These are phyloP conservation scores for Megastigmus dorsalis DNA, from an alignment of 2,888 invertebrate genomes.

Conservation along the genomic window DNA sequence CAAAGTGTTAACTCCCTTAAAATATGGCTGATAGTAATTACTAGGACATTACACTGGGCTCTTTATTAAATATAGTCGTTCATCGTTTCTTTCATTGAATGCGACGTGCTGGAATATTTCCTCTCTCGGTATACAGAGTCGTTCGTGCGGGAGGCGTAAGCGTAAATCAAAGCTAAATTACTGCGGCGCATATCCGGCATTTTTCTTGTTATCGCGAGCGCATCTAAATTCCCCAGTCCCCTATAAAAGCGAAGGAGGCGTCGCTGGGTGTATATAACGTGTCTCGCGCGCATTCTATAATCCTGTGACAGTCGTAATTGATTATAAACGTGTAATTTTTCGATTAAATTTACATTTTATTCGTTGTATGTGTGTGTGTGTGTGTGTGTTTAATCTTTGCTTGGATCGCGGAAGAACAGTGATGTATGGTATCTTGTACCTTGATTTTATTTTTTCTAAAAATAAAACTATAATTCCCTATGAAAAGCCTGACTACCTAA, in stretches of 20 bases:
- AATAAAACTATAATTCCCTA: no score
- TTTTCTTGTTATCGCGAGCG: background rate
- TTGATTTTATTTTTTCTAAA: no score
- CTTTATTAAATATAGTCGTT: no score
- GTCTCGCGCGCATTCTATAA: background rate
- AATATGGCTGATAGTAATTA: no score
- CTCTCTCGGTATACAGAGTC: no score
- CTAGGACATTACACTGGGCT: no score
- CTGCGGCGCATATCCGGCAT: background rate
- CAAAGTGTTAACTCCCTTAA: no score
- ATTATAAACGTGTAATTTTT: background rate
- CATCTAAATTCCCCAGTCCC: background rate
- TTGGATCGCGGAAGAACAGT: background rate
- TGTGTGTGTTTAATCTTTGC: background rate
- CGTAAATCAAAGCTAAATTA: slow-evolving; percentile 28
- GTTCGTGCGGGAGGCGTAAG: background rate
- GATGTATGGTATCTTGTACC: no score
- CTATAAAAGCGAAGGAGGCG: background rate
- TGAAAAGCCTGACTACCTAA: no score
- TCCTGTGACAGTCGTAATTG: background rate
- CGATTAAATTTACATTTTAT: slow-evolving; percentile 13
- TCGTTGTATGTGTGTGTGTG: no score
- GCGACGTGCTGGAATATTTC: no score
- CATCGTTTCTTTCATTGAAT: no score
- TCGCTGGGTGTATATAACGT: background rate